These are phyloP conservation scores for Galbula dea DNA, from an alignment of 2,113 vertebrate species.

Conservation along the genomic window DNA sequence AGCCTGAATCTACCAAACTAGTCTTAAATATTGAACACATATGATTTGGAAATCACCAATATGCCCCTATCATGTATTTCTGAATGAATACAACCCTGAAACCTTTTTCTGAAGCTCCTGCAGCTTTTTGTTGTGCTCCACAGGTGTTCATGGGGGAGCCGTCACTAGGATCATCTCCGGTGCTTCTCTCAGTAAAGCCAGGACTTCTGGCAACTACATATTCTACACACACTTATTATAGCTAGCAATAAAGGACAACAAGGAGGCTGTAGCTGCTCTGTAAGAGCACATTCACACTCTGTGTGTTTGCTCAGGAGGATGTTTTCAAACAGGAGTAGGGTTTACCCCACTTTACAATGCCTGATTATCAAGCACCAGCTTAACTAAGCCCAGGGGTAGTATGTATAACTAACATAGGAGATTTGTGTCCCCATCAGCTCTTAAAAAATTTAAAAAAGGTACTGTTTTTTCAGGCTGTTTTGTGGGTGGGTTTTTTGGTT, in stretches of 20 bases:
- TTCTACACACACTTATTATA: neutral
- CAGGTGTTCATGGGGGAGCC: neutral
- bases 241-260: neutral
- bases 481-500: neutral
- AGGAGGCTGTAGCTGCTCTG: neutral
- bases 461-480: neutral
- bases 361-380: neutral
- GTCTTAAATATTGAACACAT: neutral
- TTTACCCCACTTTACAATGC: neutral
- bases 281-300: neutral
- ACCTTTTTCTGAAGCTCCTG: neutral
- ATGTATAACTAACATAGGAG: neutral
- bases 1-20: neutral
- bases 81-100: neutral
- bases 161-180: neutral
- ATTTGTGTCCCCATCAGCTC: neutral
- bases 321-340: neutral
- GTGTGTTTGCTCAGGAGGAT: neutral
- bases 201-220: neutral
- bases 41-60: neutral
- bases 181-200: neutral
- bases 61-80: accelerated
- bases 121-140: neutral
- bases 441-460: neutral
- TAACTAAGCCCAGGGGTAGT: neutral